Conservation (phyloP, 2,888 invertebrate genomes). For the Actias luna region DNA sequence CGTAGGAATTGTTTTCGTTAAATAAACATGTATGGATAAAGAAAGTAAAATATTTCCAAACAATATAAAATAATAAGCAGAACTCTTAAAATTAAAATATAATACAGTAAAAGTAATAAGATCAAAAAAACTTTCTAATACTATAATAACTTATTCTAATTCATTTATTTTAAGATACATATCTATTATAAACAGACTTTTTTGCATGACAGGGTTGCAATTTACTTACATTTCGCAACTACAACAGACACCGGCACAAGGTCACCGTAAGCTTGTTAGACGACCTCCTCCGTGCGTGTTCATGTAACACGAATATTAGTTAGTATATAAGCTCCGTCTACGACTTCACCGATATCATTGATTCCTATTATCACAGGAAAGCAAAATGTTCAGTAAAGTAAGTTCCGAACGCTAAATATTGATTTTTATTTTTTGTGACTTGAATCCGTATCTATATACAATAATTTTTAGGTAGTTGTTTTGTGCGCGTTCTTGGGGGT, state of each 20-base stretch:
- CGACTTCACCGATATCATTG: slow-evolving; percentile 21
- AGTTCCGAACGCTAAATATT: slow-evolving; percentile 4
- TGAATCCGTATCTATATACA: background rate
- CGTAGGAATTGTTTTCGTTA: too few relatives aligned
- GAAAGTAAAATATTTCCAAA: too few relatives aligned
- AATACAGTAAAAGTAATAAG: too few relatives aligned
- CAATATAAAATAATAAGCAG: too few relatives aligned
- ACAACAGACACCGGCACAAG: slow-evolving; percentile 15
- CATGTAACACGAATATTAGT: slow-evolving; percentile 15
- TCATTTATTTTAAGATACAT: too few relatives aligned
- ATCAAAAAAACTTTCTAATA: too few relatives aligned
- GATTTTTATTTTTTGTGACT: background rate
- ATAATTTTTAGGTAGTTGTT: slow-evolving; percentile 38
- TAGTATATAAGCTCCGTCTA: slow-evolving; percentile 24
- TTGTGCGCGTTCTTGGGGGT: slow-evolving; percentile 44
- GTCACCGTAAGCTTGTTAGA: slow-evolving; percentile 21
- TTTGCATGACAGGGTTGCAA: background rate
- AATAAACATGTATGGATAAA: too few relatives aligned
- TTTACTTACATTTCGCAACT: slow-evolving; percentile 5
- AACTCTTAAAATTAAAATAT: too few relatives aligned
- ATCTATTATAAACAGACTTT: background rate
- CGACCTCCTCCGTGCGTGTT: slow-evolving; percentile 19
- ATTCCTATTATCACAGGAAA: slow-evolving; percentile 15
- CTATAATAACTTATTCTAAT: too few relatives aligned
- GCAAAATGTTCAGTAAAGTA: slow-evolving; percentile 30